Conservation (phyloP, 1,140 invertebrate genomes). For the Pachypeltis micranthus region DNA sequence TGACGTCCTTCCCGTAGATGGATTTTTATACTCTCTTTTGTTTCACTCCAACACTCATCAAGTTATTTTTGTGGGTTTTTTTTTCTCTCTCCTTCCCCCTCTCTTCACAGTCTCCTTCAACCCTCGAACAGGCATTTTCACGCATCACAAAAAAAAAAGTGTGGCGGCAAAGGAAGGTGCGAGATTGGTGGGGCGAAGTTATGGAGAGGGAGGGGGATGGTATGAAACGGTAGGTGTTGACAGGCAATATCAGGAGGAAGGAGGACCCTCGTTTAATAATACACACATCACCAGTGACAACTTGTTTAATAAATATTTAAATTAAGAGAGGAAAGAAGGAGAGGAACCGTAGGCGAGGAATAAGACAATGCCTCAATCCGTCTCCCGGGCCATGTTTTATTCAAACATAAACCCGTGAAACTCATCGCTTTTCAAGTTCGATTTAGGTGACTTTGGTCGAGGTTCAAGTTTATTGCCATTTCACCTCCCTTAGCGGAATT, state of each 20-base stretch:
- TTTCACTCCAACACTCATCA: too few relatives aligned
- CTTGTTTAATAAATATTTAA: conserved; percentile 18
- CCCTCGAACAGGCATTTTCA: too few relatives aligned
- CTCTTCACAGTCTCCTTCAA: too few relatives aligned
- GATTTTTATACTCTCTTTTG: too few relatives aligned
- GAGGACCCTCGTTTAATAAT: conserved; percentile 12
- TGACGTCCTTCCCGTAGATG: too few relatives aligned
- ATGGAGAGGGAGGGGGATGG: not conserved
- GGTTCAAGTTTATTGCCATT: not conserved
- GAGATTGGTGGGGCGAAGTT: not conserved
- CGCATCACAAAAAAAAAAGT: too few relatives aligned
- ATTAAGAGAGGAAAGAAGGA: not conserved
- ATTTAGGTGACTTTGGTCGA: not conserved
- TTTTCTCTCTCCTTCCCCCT: too few relatives aligned
- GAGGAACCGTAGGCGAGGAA: not conserved
- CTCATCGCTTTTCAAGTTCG: conserved; percentile 13
- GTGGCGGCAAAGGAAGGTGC: not conserved
- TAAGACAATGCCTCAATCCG: conserved; percentile 16
- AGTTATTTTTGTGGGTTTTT: too few relatives aligned
- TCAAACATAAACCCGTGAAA: conserved; percentile 15
- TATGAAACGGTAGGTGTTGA: conserved; percentile 11
- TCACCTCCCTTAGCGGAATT: not conserved
- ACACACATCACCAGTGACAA: conserved; percentile 16
- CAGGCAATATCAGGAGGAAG: conserved; percentile 6
- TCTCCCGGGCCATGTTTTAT: conserved; percentile 11